Evolutionary conservation across 2,888 invertebrate species (phyloP).

Genomic region (Athrips mouffetella): DNA sequence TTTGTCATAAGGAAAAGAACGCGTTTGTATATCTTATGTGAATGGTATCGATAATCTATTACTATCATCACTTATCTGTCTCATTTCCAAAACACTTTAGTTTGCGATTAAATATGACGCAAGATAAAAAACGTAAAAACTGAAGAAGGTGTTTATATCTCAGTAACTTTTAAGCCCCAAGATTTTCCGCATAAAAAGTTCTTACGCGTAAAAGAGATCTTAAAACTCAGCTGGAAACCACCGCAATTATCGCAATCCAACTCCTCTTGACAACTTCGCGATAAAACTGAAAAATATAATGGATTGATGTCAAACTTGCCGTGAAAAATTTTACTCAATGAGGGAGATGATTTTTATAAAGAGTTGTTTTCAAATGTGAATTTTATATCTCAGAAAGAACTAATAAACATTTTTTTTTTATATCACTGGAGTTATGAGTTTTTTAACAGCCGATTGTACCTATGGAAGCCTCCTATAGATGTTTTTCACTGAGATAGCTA

Average conservation of each 20-base stretch:
- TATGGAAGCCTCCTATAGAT: too few relatives aligned
- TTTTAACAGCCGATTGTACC: too few relatives aligned
- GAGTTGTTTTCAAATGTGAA: slow-evolving; percentile 30
- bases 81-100: too few relatives aligned
- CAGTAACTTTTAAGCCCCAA: slow-evolving; percentile 20
- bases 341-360: slow-evolving; percentile 68
- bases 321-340: slow-evolving; percentile 74
- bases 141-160: slow-evolving; percentile 14
- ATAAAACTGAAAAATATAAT: slow-evolving; percentile 69
- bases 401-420: too few relatives aligned
- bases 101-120: slow-evolving; percentile 13
- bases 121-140: too few relatives aligned
- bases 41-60: too few relatives aligned
- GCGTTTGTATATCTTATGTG: too few relatives aligned
- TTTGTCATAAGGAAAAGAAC: too few relatives aligned
- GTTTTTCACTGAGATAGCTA: too few relatives aligned
- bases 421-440: too few relatives aligned
- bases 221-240: slow-evolving; percentile 43
- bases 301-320: slow-evolving; percentile 74
- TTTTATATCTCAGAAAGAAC: too few relatives aligned
- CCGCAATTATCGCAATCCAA: slow-evolving; percentile 69
- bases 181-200: slow-evolving; percentile 22
- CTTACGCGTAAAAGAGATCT: slow-evolving; percentile 43
- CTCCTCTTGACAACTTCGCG: slow-evolving; percentile 56
- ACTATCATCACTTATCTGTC: too few relatives aligned